Base-by-base conservation (phyloP, 2,888 invertebrate species). In the Athalia circularis region DNA sequence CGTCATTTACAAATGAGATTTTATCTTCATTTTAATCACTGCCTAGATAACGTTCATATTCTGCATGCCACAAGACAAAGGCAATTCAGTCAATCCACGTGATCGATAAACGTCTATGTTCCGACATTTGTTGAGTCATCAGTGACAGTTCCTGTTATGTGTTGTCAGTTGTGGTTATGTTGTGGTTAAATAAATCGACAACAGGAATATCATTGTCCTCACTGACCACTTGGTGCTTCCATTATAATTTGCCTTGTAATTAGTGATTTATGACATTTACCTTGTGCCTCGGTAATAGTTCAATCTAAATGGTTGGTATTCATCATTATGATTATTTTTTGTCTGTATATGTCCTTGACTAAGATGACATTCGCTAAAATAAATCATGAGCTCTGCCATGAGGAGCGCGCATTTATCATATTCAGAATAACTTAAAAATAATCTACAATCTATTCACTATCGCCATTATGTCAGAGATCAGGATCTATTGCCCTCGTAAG, bases 251-350 rank as follows among this genome's bases (percentile, higher is more conserved):
- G 4, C 11, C 15, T 54, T 5, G 29, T 29, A 13, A 29, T 68
- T 11, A 3, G n/a, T 7, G 0, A 29, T 52, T 54, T 54, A 52
- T 52, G 45, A 13, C 59, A 59, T n/a, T 6, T 72, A 61, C 3
- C 57, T 15, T 15, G 62, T 8, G 9, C 13, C n/a, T 59, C 59
- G 59, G 59, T 48, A 45, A 47, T 72, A 13, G n/a, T 72, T 59
- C 45, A 5, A 72, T 72, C 65, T 64, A 62, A 64, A 75, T 75
- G 75, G 75, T 75, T 75, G 15, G 75, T 75, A 75, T 62, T 62
- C 5, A 61, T 52, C 11, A 64, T 57, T 29, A 50, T 75, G 11
- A 75, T 50, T 50, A 75, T 68, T 13, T n/a, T 8, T 43, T 57
- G 29, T n/a, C 3, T 29, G 7, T 48, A 11, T 75, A 7, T 64